Evolutionary conservation across 2,113 vertebrate genomes (phyloP).

Genomic region (Syrrhaptes paradoxus): DNA sequence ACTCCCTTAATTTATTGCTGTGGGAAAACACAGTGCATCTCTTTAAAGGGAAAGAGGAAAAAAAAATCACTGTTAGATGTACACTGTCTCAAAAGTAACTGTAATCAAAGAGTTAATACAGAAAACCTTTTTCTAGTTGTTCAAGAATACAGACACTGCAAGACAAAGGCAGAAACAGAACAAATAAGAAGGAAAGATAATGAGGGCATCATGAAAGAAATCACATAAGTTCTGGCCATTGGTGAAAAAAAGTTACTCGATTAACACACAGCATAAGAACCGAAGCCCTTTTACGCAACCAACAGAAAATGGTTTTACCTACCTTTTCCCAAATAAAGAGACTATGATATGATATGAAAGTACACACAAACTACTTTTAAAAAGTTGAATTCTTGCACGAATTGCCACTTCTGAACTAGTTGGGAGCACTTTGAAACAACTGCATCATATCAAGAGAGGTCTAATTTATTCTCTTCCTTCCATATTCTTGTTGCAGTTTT

Average conservation of each 20-base stretch:
- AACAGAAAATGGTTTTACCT: background rate
- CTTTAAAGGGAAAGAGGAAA: background rate
- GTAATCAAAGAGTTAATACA: background rate
- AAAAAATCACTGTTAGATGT: background rate
- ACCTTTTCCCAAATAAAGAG: background rate
- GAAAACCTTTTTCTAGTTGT: background rate
- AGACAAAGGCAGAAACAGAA: background rate
- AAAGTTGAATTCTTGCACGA: background rate
- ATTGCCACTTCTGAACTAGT: background rate
- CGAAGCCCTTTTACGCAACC: background rate
- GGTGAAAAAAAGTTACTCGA: background rate
- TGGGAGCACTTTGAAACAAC: background rate
- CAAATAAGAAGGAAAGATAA: background rate
- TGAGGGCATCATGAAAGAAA: background rate
- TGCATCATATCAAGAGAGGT: background rate
- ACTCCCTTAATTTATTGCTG: background rate
- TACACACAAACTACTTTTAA: background rate
- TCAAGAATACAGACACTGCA: background rate
- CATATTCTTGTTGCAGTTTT: background rate
- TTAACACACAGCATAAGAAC: background rate
- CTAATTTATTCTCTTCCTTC: background rate
- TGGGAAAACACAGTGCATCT: background rate
- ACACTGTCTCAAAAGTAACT: background rate
- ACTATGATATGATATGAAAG: background rate
- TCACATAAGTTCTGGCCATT: background rate